Conservation (phyloP, 2,797 vertebrate genomes). For the Hypotaenidia okinawae region DNA sequence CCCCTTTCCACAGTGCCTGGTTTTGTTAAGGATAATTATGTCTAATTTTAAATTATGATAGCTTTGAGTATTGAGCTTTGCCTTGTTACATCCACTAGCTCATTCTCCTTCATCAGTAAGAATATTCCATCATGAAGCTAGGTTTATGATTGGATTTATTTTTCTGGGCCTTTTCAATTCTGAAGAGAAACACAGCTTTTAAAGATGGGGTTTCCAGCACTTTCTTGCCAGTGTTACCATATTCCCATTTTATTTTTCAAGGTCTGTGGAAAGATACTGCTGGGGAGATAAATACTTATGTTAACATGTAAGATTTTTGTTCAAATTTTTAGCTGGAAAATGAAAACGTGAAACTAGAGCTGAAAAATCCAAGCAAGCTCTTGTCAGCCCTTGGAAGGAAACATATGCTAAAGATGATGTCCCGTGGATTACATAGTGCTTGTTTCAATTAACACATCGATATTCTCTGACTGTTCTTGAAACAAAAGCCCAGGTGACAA, state of each 20-base stretch:
- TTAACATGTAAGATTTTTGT: not conserved
- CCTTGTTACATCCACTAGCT: constrained; percentile 57
- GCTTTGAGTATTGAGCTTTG: constrained; percentile 73
- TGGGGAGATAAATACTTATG: constrained; percentile 25
- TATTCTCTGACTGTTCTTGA: constrained; percentile 38
- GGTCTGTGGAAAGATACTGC: not conserved
- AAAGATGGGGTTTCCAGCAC: not conserved
- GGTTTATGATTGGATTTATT: constrained; percentile 55
- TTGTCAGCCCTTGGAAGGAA: constrained; percentile 29
- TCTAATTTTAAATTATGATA: constrained; percentile 78
- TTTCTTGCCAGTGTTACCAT: not conserved
- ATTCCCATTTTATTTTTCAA: not conserved
- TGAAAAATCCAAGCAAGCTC: constrained; percentile 43
- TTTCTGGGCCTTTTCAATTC: constrained; percentile 34
- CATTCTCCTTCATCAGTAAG: constrained; percentile 50
- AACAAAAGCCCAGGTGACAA: constrained; percentile 48
- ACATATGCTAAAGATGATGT: constrained; percentile 53
- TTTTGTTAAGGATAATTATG: constrained; percentile 77
- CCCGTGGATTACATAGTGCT: constrained; percentile 1
- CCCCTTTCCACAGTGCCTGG: constrained; percentile 69
- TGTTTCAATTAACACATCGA: constrained; percentile 63
- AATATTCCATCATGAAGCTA: constrained; percentile 24
- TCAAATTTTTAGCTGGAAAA: constrained; percentile 20
- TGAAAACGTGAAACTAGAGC: not conserved
- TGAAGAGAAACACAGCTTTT: not conserved